Percentiles rank a stretch among this genome's conserved stretches.
These are phyloP conservation scores for Pandemis cinnamomeana DNA, from an alignment of 2,888 invertebrate genomes.

Conservation along the genomic window DNA sequence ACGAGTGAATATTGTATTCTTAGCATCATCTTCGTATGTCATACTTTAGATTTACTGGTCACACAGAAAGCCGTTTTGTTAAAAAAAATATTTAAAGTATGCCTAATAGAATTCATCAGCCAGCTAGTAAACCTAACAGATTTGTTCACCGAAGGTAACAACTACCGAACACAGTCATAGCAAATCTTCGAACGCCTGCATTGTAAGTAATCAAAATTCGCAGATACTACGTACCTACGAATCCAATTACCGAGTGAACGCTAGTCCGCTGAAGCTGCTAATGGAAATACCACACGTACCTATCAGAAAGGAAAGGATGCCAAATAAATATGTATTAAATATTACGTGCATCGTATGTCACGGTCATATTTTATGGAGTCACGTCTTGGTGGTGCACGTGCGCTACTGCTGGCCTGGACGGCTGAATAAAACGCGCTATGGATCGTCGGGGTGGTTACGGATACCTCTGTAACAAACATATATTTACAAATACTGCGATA, in stretches of 20 bases:
- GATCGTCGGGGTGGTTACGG: slow-evolving; percentile 29
- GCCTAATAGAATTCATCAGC: too few species aligned
- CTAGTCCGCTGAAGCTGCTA: slow-evolving; percentile 50
- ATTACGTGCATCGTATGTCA: slow-evolving; percentile 62
- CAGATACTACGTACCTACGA: slow-evolving; percentile 53
- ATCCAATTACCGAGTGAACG: slow-evolving; percentile 67
- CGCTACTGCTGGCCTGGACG: slow-evolving; percentile 14
- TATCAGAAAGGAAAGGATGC: slow-evolving; percentile 59
- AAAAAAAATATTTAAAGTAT: too few species aligned
- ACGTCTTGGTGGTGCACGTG: slow-evolving; percentile 33
- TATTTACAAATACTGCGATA: neutral
- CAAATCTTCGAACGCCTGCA: neutral
- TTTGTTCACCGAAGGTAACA: neutral
- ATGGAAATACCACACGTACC: slow-evolving; percentile 55
- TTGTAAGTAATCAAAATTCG: slow-evolving; percentile 24
- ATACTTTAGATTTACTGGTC: too few species aligned
- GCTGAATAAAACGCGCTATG: slow-evolving; percentile 20
- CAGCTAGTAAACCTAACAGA: neutral
- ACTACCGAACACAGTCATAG: neutral
- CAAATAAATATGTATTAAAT: slow-evolving; percentile 80
- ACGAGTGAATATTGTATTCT: too few species aligned
- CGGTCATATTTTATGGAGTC: slow-evolving; percentile 45
- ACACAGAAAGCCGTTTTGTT: too few species aligned
- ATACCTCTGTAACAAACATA: neutral
- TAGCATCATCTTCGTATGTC: too few species aligned